phyloP scores from a whole-genome alignment of 2,797 vertebrate genomes.

The Chaunax sp. region DNA sequence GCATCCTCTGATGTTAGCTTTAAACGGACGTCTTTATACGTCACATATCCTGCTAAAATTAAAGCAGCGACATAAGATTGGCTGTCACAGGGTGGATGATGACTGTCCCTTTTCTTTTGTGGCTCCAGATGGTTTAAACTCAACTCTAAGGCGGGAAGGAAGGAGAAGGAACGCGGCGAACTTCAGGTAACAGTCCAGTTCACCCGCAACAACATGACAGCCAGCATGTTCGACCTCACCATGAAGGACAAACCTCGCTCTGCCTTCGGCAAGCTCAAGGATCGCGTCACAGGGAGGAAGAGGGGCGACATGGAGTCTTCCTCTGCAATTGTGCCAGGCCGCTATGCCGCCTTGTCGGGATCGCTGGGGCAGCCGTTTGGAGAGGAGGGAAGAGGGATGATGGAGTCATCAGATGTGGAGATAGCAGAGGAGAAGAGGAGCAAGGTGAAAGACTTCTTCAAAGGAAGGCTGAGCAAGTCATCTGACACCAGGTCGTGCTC shows the following conservation, averaged over 20 bases:
- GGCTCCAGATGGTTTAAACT: conserved; percentile 92
- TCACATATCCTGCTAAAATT: background rate
- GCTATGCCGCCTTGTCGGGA: conserved; percentile 84
- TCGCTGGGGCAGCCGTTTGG: conserved; percentile 71
- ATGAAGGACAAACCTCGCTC: conserved; percentile 94
- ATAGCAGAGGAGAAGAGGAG: conserved; percentile 84
- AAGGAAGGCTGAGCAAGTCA: conserved; percentile 88
- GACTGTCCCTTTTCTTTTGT: conserved; percentile 14
- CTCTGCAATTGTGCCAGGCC: conserved; percentile 94
- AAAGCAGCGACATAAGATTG: background rate
- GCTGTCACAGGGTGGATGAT: background rate
- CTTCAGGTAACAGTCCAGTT: conserved; percentile 94
- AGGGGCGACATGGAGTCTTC: conserved; percentile 91
- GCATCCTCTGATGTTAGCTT: conserved; percentile 10
- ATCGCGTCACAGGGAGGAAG: conserved; percentile 94
- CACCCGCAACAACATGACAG: conserved; percentile 93
- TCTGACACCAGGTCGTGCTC: conserved; percentile 92
- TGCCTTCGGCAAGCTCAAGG: conserved; percentile 94
- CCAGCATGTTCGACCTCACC: conserved; percentile 99
- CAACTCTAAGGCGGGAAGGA: conserved; percentile 91
- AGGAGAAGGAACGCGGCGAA: conserved; percentile 95
- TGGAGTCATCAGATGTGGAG: conserved; percentile 71
- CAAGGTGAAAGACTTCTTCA: conserved; percentile 94
- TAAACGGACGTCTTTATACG: background rate
- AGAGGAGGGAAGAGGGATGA: conserved; percentile 69